Evolutionary conservation across 2,113 vertebrate genomes (phyloP).

Genomic region (Prietella phreatophila): DNA sequence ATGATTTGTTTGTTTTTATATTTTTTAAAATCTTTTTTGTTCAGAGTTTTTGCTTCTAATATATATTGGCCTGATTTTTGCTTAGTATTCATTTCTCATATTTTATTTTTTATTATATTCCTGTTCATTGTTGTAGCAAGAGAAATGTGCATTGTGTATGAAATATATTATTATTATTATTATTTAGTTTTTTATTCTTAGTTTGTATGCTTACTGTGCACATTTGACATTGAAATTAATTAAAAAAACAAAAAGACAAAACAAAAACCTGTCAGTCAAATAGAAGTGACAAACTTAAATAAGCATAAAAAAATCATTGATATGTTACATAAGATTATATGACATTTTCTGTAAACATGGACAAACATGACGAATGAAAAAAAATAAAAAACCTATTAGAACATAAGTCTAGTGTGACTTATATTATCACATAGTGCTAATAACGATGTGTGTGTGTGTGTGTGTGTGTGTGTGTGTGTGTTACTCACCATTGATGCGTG

Average conservation of each 20-base stretch:
- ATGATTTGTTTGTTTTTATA: not conserved
- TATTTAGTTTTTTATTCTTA: not conserved
- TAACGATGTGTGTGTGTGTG: not conserved
- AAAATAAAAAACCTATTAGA: not conserved
- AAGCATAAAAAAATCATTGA: no score
- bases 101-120: no score
- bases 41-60: no score
- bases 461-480: not conserved
- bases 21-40: not conserved
- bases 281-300: no score
- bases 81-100: no score
- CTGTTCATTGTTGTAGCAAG: no score
- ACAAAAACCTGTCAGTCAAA: no score
- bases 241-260: no score
- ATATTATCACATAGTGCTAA: not conserved
- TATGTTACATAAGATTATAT: not conserved
- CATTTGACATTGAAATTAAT: no score
- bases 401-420: not conserved
- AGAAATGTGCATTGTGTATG: no score
- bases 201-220: no score
- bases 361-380: not conserved
- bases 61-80: no score
- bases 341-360: not conserved
- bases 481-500: slow-evolving; percentile 83
- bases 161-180: not conserved